Percentiles rank a stretch among this genome's conserved stretches.
These are phyloP conservation scores for Lepidocyrtoides sp. DNA, from an alignment of 2,888 invertebrate genomes.

Conservation along the genomic window DNA sequence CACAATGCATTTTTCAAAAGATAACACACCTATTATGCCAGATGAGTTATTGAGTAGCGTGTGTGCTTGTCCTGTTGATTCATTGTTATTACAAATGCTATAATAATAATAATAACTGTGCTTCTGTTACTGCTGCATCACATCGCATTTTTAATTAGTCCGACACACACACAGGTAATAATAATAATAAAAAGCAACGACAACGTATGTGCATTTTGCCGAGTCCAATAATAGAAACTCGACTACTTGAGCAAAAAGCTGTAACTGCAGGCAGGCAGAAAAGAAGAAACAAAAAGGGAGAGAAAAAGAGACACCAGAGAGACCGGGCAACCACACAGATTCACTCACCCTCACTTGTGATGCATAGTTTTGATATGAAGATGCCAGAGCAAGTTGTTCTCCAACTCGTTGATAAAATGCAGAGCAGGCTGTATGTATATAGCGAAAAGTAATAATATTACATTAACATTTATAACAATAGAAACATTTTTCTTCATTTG, in stretches of 20 bases:
- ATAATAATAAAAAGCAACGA: constrained; percentile 39
- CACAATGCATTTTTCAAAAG: constrained; percentile 30
- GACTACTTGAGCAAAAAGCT: constrained; percentile 15
- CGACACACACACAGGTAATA: constrained; percentile 35
- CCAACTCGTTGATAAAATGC: constrained; percentile 43
- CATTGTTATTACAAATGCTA: constrained; percentile 7
- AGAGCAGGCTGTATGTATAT: not conserved
- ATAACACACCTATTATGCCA: not conserved
- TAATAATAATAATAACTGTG: constrained; percentile 41
- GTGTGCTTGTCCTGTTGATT: constrained; percentile 44
- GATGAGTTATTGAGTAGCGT: constrained; percentile 22
- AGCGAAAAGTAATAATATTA: constrained; percentile 9
- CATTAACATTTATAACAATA: constrained; percentile 41
- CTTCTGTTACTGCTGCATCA: constrained; percentile 23
- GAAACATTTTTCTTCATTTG: constrained; percentile 9
- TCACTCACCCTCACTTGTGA: constrained; percentile 54
- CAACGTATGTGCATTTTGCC: constrained; percentile 10
- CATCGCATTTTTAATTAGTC: constrained; percentile 81
- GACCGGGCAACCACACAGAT: constrained; percentile 10
- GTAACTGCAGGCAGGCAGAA: not conserved
- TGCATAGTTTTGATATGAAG: constrained; percentile 40
- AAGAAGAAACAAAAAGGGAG: not conserved
- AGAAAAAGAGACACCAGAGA: not conserved
- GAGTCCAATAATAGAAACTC: constrained; percentile 79
- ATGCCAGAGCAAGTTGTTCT: constrained; percentile 44